Evolutionary conservation across 2,113 vertebrate genomes (phyloP), one percentile per base, ranked within the genome.

Genomic region (Pelodiscus sinensis): DNA sequence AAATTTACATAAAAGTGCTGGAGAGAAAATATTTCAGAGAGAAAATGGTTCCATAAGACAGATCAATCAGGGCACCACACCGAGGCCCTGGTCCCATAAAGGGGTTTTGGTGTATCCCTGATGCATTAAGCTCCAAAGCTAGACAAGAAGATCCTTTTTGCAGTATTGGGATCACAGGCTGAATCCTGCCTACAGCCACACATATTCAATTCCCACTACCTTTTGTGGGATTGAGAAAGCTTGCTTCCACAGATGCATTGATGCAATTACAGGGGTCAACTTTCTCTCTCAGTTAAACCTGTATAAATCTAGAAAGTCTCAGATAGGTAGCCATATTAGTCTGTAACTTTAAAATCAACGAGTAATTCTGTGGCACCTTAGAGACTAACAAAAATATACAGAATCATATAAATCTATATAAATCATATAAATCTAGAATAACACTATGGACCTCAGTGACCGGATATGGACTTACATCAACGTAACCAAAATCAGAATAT

Each of bases 401-500:
- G 44, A 44, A 44, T 44, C 44, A 44, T 44, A 44, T 44, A 44
- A 44, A 44, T 44, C 38, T 6, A 44, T 44, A 44, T 44, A 44
- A 44, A 44, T 44, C 38, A 44, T 44, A 44, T 44, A 44, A 44
- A 44, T 4, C 4, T 4, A 54, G 15, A 25, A 2, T 38, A 95
- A 73, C 24, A 90, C 27, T 52, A 68, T 44, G 84, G 82, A 83
- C 77, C 86, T 87, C 51, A 94, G 54, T 50, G 57, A 8, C 27
- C 16, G 52, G 31, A 81, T 14, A 89, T 79, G 62, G 24, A 92
- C 86, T 95, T 54, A 80, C 25, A 73, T 4, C 57, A 27, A 44
- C 8, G 38, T 51, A 87, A 71, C 58, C 51, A 79, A 91, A 79
- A 90, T 68, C 68, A 73, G 75, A 95, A 86, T 92, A 51, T 94